Evolutionary conservation across 2,888 invertebrate genomes (phyloP), one percentile per base, ranked within the genome.

Genomic region (Caenorhabditis sp.): DNA sequence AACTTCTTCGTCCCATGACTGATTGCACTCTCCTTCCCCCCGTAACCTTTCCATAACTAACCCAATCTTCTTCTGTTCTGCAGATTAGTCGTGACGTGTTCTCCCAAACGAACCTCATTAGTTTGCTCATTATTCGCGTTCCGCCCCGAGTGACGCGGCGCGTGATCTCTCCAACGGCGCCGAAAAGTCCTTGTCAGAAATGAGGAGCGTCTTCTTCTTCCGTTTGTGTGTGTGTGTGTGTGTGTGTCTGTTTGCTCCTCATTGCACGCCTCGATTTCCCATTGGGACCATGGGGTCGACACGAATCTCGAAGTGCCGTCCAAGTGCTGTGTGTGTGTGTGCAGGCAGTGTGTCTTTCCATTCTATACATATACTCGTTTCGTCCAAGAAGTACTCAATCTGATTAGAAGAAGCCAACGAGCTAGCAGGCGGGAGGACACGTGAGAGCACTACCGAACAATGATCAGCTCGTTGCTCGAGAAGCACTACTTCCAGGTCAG

Each of bases 401-500:
- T 61, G 70, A 70, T 70, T 70, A 70, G 70, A 70, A 70, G 48
- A 35, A 37, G 55, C 43, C 43, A 43, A 30, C 41, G 30, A 30
- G 48, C 45, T 24, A 43, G 46, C 46, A 46, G n/a, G 27, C 20
- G 13, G 13, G 37, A 59, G 59, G 52, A 59, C 70, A 70, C 62
- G 62, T 56, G 62, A 61, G 71, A 66, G 2, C 8, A 13, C 17
- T 43, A 52, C 45, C 39, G 56, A 50, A 65, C 37, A 61, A 73
- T 73, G 73, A 65, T 73, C 65, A 59, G 59, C 55, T 32, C 50
- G 46, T 37, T 73, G 43, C 73, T 73, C 65, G 73, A 73, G 46
- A 73, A 73, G 66, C 73, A 73, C 59, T 73, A 61, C 55, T 65
- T 73, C 58, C 73, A 73, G 73, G 73, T 73, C 59, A 58, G 72